A percentile compares a stretch with the other conserved stretches of the same genome.
Conservation (phyloP, 2,797 vertebrate species). For the Amblyraja radiata region DNA sequence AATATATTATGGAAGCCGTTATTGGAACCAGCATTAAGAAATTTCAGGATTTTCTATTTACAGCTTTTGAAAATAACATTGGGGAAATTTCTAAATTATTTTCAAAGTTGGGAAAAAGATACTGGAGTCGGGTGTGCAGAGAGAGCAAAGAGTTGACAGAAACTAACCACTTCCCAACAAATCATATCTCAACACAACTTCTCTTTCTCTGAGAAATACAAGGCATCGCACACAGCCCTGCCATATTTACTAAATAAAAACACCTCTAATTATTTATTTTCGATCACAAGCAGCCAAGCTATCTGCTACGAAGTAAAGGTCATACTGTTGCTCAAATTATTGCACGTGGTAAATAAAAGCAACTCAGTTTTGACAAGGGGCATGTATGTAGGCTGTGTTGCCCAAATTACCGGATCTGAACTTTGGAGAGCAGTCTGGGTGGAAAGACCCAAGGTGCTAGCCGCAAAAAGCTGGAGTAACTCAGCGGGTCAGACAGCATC, state of each 20-base stretch:
- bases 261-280: conserved; percentile 26
- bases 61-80: too few species aligned
- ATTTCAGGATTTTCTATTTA: too few species aligned
- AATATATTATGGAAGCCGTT: too few species aligned
- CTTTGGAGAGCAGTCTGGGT: neutral
- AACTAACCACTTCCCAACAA: conserved; percentile 9
- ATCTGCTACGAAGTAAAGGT: conserved; percentile 9
- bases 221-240: conserved; percentile 23
- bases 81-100: too few species aligned
- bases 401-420: neutral
- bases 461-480: too few species aligned
- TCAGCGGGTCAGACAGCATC: too few species aligned
- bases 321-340: conserved; percentile 19
- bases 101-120: too few species aligned
- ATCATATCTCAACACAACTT: neutral
- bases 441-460: too few species aligned
- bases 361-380: neutral
- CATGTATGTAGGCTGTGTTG: neutral
- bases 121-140: neutral
- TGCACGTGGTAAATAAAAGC: conserved; percentile 13
- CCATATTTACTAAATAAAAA: conserved; percentile 22
- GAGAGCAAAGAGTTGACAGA: conserved; percentile 8
- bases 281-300: conserved; percentile 19
- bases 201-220: neutral
- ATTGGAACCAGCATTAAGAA: too few species aligned